Evolutionary conservation across 1,140 invertebrate species (phyloP).

Genomic region (Drosophila murphyi): DNA sequence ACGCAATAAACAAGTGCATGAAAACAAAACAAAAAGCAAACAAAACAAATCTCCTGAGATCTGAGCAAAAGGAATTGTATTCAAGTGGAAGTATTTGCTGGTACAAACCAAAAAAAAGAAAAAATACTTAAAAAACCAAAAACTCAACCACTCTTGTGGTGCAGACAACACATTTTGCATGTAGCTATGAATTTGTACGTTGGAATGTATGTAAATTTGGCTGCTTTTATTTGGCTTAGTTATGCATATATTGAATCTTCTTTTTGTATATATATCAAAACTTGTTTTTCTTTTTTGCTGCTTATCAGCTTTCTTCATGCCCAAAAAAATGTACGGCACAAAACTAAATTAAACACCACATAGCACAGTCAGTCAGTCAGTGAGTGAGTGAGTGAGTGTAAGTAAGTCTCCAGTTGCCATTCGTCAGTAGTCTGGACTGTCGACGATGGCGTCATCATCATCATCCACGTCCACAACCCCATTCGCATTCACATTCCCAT

Average conservation of each 20-base stretch:
- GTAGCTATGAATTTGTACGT: not conserved
- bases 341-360: constrained; percentile 10
- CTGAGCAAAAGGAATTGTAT: constrained; percentile 43
- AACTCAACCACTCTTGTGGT: constrained; percentile 64
- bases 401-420: constrained; percentile 14
- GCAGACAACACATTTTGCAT: constrained; percentile 26
- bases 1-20: constrained; percentile 75
- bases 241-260: constrained; percentile 43
- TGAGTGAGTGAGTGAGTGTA: too few species aligned
- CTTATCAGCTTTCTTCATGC: constrained; percentile 45
- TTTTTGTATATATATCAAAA: constrained; percentile 15
- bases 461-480: not conserved
- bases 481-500: too few species aligned
- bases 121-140: not conserved
- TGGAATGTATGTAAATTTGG: constrained; percentile 2
- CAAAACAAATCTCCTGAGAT: constrained; percentile 78
- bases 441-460: constrained; percentile 16
- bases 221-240: constrained; percentile 24
- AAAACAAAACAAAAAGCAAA: constrained; percentile 73
- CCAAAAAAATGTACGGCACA: constrained; percentile 34
- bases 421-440: constrained; percentile 29
- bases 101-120: constrained; percentile 20
- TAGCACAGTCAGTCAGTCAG: constrained; percentile 33
- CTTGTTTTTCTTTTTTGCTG: constrained; percentile 21
- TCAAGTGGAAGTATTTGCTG: constrained; percentile 45